These are phyloP conservation scores for Tragelaphus scriptus DNA, from an alignment of 2,113 vertebrate species.

Conservation along the genomic window DNA sequence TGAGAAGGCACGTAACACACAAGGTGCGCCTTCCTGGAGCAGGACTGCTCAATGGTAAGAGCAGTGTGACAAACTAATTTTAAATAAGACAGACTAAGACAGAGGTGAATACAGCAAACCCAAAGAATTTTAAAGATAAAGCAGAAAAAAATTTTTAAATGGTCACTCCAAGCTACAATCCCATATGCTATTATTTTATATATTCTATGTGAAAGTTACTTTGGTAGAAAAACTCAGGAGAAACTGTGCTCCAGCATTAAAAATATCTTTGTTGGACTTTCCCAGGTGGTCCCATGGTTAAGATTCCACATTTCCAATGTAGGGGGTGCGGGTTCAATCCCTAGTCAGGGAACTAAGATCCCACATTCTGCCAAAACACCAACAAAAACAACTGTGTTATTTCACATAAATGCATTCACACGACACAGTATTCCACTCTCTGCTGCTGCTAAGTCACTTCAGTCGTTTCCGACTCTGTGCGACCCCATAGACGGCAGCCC, in stretches of 20 bases:
- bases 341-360: not conserved
- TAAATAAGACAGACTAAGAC: not conserved
- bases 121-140: constrained; percentile 20
- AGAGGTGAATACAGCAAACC: not conserved
- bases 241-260: not conserved
- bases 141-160: not conserved
- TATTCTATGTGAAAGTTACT: not conserved
- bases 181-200: not conserved
- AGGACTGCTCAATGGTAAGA: not conserved
- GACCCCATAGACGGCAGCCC: no score
- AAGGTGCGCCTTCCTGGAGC: not conserved
- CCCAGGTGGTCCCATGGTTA: not conserved
- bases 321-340: not conserved
- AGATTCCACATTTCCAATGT: not conserved
- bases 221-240: not conserved
- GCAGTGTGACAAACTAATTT: not conserved
- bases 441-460: no score
- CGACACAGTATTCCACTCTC: not conserved
- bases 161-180: not conserved
- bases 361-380: not conserved
- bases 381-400: not conserved
- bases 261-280: not conserved
- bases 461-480: no score
- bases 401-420: not conserved
- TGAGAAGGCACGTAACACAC: not conserved